These are phyloP conservation scores for Acrocephalus scirpaceus DNA, from an alignment of 2,797 vertebrate species.

Conservation along the genomic window DNA sequence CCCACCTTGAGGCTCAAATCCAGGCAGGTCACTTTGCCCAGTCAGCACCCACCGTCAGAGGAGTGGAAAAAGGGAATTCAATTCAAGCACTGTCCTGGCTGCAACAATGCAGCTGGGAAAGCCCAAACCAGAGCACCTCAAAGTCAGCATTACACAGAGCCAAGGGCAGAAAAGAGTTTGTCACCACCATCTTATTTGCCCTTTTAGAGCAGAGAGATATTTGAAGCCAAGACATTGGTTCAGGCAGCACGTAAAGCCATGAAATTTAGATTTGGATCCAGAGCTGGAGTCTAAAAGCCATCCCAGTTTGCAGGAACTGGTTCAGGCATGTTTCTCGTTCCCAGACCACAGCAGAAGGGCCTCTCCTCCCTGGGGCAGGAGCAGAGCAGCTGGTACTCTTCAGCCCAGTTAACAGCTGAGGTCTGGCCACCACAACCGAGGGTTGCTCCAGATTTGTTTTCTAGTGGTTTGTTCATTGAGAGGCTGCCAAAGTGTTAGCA, in stretches of 20 bases:
- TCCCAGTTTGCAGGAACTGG: not conserved
- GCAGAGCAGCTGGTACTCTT: conserved; percentile 67
- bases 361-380: conserved; percentile 50
- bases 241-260: conserved; percentile 21
- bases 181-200: not conserved
- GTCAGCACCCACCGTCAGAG: not conserved
- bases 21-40: not conserved
- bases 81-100: not conserved
- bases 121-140: not conserved
- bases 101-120: not conserved
- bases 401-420: conserved; percentile 54
- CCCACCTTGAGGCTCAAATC: not conserved
- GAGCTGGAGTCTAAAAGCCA: conserved; percentile 16
- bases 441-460: conserved; percentile 62
- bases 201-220: not conserved
- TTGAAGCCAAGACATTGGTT: not conserved
- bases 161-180: not conserved
- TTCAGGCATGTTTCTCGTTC: conserved; percentile 21
- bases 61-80: not conserved
- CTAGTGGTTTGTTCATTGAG: conserved; percentile 56
- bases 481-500: conserved; percentile 46
- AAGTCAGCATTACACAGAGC: not conserved
- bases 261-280: conserved; percentile 38
- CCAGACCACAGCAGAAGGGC: conserved; percentile 58
- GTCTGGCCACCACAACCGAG: conserved; percentile 37